Percentiles rank a stretch among this genome's conserved stretches.
These are phyloP conservation scores for Malurus cyaneus DNA, from an alignment of 2,113 vertebrate genomes.

Conservation along the genomic window DNA sequence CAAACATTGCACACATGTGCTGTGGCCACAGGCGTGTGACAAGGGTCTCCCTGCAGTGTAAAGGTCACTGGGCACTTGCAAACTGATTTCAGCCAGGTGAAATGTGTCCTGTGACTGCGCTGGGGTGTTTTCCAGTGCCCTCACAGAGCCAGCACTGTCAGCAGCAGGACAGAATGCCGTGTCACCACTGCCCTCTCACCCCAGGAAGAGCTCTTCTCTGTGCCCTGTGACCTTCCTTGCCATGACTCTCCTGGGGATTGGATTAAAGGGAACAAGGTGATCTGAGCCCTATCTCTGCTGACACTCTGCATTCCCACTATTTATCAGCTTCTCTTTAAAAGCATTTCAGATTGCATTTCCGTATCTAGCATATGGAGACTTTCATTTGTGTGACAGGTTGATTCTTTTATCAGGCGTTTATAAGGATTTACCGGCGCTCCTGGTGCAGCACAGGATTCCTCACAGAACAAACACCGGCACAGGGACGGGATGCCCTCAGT, in stretches of 20 bases:
- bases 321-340: slow-evolving; percentile 29
- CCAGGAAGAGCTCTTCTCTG: background rate
- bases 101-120: background rate
- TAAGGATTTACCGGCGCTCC: slow-evolving; percentile 28
- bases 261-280: background rate
- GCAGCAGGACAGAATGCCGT: background rate
- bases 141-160: rapidly evolving
- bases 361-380: slow-evolving; percentile 10
- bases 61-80: background rate
- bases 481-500: background rate
- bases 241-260: background rate
- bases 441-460: background rate
- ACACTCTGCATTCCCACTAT: background rate
- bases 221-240: background rate
- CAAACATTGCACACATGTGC: background rate
- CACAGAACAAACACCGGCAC: background rate
- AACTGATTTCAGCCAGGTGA: background rate
- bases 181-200: background rate
- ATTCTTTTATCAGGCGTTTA: slow-evolving; percentile 36
- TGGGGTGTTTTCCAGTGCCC: background rate
- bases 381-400: slow-evolving; percentile 37
- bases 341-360: slow-evolving; percentile 34
- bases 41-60: background rate
- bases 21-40: background rate
- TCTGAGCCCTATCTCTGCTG: background rate